These are phyloP conservation scores for human DNA, from an alignment of 2,113 vertebrate genomes.

Conservation along the genomic window DNA sequence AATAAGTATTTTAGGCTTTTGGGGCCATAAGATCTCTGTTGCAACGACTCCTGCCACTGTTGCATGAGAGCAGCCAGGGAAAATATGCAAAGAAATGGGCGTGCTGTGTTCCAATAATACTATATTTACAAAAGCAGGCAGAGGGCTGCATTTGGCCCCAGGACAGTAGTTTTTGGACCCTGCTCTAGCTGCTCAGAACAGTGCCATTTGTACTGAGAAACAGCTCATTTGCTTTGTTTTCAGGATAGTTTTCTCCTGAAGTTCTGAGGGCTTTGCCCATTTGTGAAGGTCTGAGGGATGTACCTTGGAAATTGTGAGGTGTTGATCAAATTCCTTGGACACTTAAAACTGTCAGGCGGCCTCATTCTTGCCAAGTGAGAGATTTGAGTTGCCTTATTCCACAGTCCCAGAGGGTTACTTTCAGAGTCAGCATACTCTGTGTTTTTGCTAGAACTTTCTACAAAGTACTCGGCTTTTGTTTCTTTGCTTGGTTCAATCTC, in stretches of 20 bases:
- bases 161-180: background rate
- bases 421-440: background rate
- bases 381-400: background rate
- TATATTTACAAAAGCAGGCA: background rate
- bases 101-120: background rate
- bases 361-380: background rate
- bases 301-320: background rate
- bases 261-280: background rate
- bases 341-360: background rate
- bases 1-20: constrained; percentile 8
- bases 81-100: constrained; percentile 10
- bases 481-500: background rate
- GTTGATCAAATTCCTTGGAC: background rate
- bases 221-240: background rate
- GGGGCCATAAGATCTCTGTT: background rate
- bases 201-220: background rate
- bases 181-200: background rate
- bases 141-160: background rate
- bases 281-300: background rate
- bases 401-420: background rate
- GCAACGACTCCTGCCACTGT: background rate
- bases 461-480: background rate
- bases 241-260: background rate
- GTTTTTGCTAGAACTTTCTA: background rate
- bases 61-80: background rate